Evolutionary conservation across 2,113 vertebrate genomes (phyloP), one percentile per base, ranked within the genome.

Genomic region (Chitala chitala): DNA sequence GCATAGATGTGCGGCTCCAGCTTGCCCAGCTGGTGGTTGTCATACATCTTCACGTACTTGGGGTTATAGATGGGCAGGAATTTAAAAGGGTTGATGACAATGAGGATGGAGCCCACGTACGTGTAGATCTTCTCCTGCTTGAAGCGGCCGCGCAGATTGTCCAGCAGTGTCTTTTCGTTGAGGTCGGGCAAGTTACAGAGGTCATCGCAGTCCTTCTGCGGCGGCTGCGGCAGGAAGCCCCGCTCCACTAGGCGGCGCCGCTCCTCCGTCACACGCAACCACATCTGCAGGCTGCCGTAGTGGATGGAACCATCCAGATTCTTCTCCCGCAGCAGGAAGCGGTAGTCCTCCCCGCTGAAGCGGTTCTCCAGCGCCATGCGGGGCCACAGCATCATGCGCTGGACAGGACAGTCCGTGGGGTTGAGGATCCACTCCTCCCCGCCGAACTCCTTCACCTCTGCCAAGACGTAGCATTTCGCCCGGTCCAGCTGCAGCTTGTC

Each of bases 351-450:
- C 5, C 94, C 91, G 0, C 93, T 93, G 5, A 81, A 89, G 10
- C 94, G 93, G 84, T 96, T 96, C 89, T 99, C 96, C 55, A 98
- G 83, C 1, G 97, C 97, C 86, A 93, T 90, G 1, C 96, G 95
- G 0, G 97, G 97, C 97, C 97, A 99, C 75, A 99, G 84, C 96
- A 99, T 94, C 97, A 99, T 98, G 82, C 97, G 93, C 74, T 98
- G 96, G 82, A 96, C 96, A 0, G 97, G 97, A 81, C 94, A 96
- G 87, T 99, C 97, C 17, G 87, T 92, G 64, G 97, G 96, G 88
- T 98, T 99, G 82, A 99, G 94, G 79, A 99, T 98, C 96, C 97
- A 99, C 87, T 99, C 97, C 78, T 99, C 96, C 58, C 97, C 97
- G 0, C 97, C 97, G 4, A 98, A 98, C 83, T 98, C 97, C 84